phyloP scores from a whole-genome alignment of 2,888 invertebrate species.

The Hipparchia sbordonii region DNA sequence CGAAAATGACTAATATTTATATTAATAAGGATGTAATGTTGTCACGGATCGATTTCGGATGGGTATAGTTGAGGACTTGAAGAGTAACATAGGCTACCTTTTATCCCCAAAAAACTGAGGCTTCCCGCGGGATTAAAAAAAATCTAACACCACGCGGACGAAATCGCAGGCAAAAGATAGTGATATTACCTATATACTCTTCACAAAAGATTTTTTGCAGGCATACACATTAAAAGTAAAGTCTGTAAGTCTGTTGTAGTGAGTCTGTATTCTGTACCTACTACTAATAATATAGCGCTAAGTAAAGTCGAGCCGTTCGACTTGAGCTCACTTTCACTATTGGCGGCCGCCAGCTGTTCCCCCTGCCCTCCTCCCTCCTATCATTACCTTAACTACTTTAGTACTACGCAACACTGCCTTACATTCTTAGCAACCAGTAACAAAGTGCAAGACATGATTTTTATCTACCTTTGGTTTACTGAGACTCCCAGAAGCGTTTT shows the following conservation, averaged over 20 bases:
- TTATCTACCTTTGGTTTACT: conserved; percentile 9
- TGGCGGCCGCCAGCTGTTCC: conserved; percentile 77
- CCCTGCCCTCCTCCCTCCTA: conserved; percentile 47
- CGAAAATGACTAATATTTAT: too few relatives aligned
- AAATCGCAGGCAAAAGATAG: too few relatives aligned
- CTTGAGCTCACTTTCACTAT: conserved; percentile 77
- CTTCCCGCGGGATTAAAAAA: too few relatives aligned
- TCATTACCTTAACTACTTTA: conserved; percentile 42
- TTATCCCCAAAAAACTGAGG: too few relatives aligned
- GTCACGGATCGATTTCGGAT: too few relatives aligned
- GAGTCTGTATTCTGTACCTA: conserved; percentile 7
- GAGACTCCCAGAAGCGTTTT: neutral
- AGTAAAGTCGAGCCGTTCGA: conserved; percentile 39
- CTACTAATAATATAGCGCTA: conserved; percentile 16
- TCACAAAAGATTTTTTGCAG: neutral
- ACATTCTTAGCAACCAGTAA: conserved; percentile 52
- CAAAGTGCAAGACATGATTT: conserved; percentile 14
- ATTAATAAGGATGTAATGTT: too few relatives aligned
- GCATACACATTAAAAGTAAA: neutral
- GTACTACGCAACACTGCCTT: conserved; percentile 72
- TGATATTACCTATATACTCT: too few relatives aligned
- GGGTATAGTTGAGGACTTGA: too few relatives aligned
- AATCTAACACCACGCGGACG: too few relatives aligned
- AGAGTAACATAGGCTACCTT: too few relatives aligned
- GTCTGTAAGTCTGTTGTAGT: too few relatives aligned